These are phyloP conservation scores for Spermophilus dauricus DNA, from an alignment of 2,113 vertebrate species.

Conservation along the genomic window DNA sequence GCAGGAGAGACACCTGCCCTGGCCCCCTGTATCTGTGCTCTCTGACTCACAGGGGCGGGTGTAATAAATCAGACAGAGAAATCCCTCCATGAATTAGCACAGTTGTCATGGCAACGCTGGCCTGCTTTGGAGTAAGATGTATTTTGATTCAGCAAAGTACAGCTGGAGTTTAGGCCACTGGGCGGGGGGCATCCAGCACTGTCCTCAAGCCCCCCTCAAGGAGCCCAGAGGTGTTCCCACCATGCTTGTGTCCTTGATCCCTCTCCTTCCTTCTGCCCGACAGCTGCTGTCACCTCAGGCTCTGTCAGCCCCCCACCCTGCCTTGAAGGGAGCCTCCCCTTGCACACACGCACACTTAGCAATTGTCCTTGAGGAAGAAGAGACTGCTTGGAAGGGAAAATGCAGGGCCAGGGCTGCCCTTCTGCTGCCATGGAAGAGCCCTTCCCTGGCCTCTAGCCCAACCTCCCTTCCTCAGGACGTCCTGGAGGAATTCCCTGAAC, in stretches of 20 bases:
- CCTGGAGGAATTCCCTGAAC: neutral
- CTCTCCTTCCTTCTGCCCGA: neutral
- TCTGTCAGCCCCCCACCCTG: neutral
- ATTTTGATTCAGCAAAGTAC: conserved; percentile 83
- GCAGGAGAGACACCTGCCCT: conserved; percentile 45
- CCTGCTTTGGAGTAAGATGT: conserved; percentile 85
- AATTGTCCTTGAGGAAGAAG: neutral
- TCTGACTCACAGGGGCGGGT: conserved; percentile 82
- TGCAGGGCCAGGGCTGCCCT: neutral
- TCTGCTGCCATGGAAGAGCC: neutral
- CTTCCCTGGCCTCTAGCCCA: neutral
- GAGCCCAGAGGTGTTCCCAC: neutral
- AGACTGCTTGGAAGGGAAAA: neutral
- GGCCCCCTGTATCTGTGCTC: neutral
- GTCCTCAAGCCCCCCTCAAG: neutral
- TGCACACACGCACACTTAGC: neutral
- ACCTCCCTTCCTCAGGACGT: neutral
- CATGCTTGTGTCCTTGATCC: no score
- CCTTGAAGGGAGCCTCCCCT: neutral
- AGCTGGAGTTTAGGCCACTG: conserved; percentile 78
- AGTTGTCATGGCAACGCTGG: conserved; percentile 81
- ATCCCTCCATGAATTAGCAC: conserved; percentile 83
- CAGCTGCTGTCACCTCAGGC: neutral
- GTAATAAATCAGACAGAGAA: conserved; percentile 78
- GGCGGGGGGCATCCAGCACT: conserved; percentile 5